A percentile compares a stretch with the other conserved stretches of the same genome.
phyloP scores from a whole-genome alignment of 2,113 vertebrate species.

The Pavo muticus region DNA sequence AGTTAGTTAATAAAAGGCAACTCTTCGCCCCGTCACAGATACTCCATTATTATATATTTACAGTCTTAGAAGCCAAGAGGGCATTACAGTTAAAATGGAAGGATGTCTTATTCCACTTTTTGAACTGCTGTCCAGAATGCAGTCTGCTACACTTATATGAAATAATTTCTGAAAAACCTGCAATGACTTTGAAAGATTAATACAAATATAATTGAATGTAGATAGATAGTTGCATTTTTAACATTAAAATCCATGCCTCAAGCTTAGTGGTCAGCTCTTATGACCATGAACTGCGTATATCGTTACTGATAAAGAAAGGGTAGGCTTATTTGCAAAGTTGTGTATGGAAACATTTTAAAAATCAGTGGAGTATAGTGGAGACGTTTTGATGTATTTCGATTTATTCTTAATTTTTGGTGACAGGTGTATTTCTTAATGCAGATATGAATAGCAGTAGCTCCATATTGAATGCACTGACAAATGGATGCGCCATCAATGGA shows the following conservation, averaged over 20 bases:
- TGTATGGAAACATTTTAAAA: constrained; percentile 2
- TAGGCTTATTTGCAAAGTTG: background rate
- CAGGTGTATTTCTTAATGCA: constrained; percentile 86
- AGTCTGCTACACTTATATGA: background rate
- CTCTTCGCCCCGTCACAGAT: background rate
- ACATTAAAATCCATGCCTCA: background rate
- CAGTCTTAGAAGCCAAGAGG: background rate
- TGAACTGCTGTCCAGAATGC: background rate
- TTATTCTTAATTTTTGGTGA: constrained; percentile 79
- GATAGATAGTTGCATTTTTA: background rate
- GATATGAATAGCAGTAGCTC: constrained; percentile 84
- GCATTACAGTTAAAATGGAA: background rate
- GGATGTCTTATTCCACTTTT: background rate
- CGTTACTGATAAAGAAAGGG: background rate
- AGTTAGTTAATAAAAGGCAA: background rate
- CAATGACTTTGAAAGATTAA: background rate
- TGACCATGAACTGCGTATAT: background rate
- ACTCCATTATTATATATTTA: background rate
- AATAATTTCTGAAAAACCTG: background rate
- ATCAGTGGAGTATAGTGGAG: background rate
- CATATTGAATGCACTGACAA: constrained; percentile 79
- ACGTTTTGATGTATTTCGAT: constrained; percentile 35
- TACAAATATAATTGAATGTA: background rate
- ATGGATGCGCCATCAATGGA: constrained; percentile 81
- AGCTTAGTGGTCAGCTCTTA: background rate